Evolutionary conservation across 2,797 vertebrate species (phyloP).

Genomic region (Oryzias dopingdopingensis): DNA sequence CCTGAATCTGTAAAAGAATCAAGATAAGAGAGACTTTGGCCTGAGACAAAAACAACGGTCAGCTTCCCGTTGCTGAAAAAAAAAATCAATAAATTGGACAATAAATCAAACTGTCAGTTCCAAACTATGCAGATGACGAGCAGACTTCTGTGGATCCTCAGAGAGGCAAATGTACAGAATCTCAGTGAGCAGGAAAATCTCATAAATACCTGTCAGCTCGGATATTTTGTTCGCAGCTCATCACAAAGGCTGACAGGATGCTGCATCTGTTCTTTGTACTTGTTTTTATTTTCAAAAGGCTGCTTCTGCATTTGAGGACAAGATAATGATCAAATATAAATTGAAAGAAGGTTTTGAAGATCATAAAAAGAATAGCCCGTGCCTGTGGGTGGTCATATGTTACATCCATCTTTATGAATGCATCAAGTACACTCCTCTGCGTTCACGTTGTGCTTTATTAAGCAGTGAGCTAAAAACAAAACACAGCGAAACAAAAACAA

Average conservation of each 20-base stretch:
- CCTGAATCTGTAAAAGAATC: too few relatives aligned
- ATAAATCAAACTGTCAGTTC: conserved; percentile 45
- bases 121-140: conserved; percentile 36
- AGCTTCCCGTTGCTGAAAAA: too few relatives aligned
- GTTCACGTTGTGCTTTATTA: conserved; percentile 5
- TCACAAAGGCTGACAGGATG: conserved; percentile 10
- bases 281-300: conserved; percentile 29
- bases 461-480: background rate
- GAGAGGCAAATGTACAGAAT: conserved; percentile 14
- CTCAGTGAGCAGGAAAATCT: conserved; percentile 29
- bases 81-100: conserved; percentile 7
- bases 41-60: too few relatives aligned
- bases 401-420: conserved; percentile 4
- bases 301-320: conserved; percentile 8
- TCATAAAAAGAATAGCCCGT: conserved; percentile 9
- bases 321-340: conserved; percentile 33
- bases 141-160: conserved; percentile 19
- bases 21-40: too few relatives aligned
- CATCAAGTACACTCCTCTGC: background rate
- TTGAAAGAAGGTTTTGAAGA: conserved; percentile 11
- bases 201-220: conserved; percentile 43
- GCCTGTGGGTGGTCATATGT: conserved; percentile 19
- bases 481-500: conserved; percentile 1
- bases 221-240: conserved; percentile 31
- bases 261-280: conserved; percentile 17